Base-by-base conservation (phyloP, 1,140 invertebrate genomes). In the Drosophila pandora region DNA sequence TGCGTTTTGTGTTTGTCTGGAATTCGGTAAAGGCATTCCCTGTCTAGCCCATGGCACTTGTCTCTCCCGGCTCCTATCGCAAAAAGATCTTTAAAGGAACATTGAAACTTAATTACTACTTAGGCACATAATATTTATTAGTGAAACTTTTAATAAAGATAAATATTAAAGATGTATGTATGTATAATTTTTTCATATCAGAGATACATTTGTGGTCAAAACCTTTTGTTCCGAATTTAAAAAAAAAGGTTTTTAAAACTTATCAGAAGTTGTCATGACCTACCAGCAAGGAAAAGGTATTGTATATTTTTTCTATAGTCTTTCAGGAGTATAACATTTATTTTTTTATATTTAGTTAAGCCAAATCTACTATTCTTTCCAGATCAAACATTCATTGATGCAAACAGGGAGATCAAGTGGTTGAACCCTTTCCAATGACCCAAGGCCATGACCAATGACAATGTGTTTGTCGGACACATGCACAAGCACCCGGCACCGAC, bases 381-480 rank as follows among this genome's bases (percentile, higher is more conserved):
- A 3, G 34, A 37, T 37, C 34, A 4, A 12, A 37, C 12, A n/a
- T 12, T 4, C 3, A 4, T n/a, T 4, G 12, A 37, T n/a, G 10
- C 34, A 12, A 37, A 37, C 10, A n/a, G 4, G 3, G 2, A 37
- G 34, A 37, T 37, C 34, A 37, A 37, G 34, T n/a, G 34, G 34
- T 37, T 12, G 10, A 37, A 37, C 34, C 34, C 12, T 47, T 17
- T 37, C 45, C n/a, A 13, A 34, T 6, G 59, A 41, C 48, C 48
- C 62, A 87, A 67, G 69, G 78, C 78, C 83, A 87, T 77, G 82
- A 85, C 82, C 82, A 85, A 78, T 85, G 82, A 85, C 78, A 85
- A 78, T 87, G 65, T 73, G 67, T 88, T 78, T 70, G 47, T 59
- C 50, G 74, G 70, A 53, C 73, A 56, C 82, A 88, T 82, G 74